Percentiles rank a stretch among this genome's conserved stretches.
Evolutionary conservation across 1,140 invertebrate genomes (phyloP).

Genomic region (Dryas iulia): DNA sequence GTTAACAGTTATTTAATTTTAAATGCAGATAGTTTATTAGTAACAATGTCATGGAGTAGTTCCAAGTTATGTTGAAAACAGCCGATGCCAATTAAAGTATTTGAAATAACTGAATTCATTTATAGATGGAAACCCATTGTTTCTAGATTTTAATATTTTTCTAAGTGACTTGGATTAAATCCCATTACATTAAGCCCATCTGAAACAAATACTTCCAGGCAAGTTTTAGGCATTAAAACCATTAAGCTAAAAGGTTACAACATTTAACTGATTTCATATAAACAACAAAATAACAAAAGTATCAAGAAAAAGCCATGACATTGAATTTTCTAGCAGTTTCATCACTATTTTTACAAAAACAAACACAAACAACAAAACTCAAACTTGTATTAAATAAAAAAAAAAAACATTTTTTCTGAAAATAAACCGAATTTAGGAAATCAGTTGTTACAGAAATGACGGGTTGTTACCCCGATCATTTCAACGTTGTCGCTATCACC

Average conservation of each 20-base stretch:
- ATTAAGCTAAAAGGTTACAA: constrained; percentile 18
- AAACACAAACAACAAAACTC: constrained; percentile 17
- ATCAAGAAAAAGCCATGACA: constrained; percentile 43
- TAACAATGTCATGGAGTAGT: constrained; percentile 72
- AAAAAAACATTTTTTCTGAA: background rate
- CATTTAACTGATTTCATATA: constrained; percentile 15
- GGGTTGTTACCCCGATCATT: background rate
- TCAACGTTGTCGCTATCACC: constrained; percentile 33
- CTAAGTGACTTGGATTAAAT: constrained; percentile 51
- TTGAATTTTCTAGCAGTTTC: constrained; percentile 27
- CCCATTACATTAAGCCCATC: constrained; percentile 53
- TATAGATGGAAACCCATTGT: background rate
- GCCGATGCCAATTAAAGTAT: constrained; percentile 10
- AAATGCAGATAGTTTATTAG: constrained; percentile 69
- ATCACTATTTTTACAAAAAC: constrained; percentile 12
- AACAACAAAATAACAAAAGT: constrained; percentile 17
- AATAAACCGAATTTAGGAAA: constrained; percentile 8
- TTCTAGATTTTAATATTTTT: constrained; percentile 18
- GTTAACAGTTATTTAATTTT: constrained; percentile 73
- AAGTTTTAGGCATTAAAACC: constrained; percentile 63
- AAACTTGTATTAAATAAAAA: constrained; percentile 16
- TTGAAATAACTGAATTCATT: constrained; percentile 2
- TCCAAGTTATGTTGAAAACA: constrained; percentile 42
- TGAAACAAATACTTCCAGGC: constrained; percentile 56
- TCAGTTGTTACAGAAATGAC: background rate